These are phyloP conservation scores for Dinomys branickii DNA, from an alignment of 2,113 vertebrate genomes.

Conservation along the genomic window DNA sequence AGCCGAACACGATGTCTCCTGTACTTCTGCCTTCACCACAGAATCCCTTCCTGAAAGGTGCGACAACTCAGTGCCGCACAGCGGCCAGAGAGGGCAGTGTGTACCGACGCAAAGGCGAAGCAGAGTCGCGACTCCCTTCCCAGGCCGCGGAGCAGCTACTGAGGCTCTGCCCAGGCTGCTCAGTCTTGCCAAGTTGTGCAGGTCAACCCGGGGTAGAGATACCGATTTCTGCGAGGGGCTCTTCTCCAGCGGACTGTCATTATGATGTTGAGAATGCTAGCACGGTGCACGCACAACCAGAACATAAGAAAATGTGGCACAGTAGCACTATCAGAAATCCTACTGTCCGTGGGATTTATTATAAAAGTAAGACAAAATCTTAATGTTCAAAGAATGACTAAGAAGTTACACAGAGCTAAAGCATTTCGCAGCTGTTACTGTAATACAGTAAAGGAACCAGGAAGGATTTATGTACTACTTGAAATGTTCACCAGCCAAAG, in stretches of 20 bases:
- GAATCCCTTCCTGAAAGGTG: slow-evolving; percentile 3
- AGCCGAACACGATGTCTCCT: neutral
- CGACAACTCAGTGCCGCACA: neutral
- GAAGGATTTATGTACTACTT: neutral
- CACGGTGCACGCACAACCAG: neutral
- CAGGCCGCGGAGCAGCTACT: neutral
- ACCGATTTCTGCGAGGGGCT: neutral
- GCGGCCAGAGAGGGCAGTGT: slow-evolving; percentile 74
- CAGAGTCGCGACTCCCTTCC: neutral
- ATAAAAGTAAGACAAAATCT: neutral
- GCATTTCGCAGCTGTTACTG: neutral
- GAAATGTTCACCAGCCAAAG: neutral
- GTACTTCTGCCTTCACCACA: neutral
- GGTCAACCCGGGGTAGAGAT: neutral
- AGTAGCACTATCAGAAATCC: neutral
- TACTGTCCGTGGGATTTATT: neutral
- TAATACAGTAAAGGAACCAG: neutral
- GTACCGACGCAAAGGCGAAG: neutral
- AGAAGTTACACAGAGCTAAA: neutral
- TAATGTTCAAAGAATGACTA: neutral
- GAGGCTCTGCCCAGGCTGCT: neutral
- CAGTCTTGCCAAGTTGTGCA: slow-evolving; percentile 17
- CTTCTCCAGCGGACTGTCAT: neutral
- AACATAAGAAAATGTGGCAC: neutral
- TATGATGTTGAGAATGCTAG: neutral